These are phyloP conservation scores for Drosophila paucipuncta DNA, from an alignment of 2,888 invertebrate genomes.

Conservation along the genomic window DNA sequence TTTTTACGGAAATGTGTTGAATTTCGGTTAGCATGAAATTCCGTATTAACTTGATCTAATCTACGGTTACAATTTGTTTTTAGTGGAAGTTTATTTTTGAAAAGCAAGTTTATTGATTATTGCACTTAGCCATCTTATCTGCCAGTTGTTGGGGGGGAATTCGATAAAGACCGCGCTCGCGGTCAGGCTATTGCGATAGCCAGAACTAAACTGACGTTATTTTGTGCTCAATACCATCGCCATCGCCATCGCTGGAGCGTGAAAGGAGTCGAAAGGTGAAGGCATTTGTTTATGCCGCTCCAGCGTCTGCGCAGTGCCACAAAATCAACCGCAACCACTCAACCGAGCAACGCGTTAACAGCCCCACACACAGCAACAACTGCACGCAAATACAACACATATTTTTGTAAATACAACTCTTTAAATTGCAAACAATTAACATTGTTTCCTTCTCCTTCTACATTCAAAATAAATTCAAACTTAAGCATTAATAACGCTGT, in stretches of 20 bases:
- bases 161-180: slow-evolving; percentile 47
- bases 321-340: slow-evolving; percentile 1
- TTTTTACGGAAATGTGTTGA: not conserved
- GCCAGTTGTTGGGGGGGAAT: not conserved
- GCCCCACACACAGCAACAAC: slow-evolving; percentile 4
- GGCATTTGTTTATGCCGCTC: slow-evolving; percentile 76
- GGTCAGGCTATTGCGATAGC: slow-evolving; percentile 64
- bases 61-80: slow-evolving; percentile 26
- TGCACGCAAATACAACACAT: slow-evolving; percentile 1
- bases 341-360: slow-evolving; percentile 18
- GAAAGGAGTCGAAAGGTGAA: slow-evolving; percentile 50
- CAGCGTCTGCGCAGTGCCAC: slow-evolving; percentile 56
- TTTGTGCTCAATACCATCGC: slow-evolving; percentile 33
- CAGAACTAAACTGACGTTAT: slow-evolving; percentile 69
- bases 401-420: slow-evolving; percentile 12
- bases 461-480: not conserved
- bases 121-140: slow-evolving; percentile 68
- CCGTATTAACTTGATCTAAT: slow-evolving; percentile 66
- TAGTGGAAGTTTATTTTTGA: slow-evolving; percentile 45
- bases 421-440: slow-evolving; percentile 8
- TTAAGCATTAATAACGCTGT: not conserved
- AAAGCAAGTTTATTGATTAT: slow-evolving; percentile 73
- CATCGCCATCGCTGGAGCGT: slow-evolving; percentile 21
- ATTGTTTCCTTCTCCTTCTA: not conserved
- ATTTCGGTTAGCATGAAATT: slow-evolving; percentile 49